Percentiles rank a stretch among this genome's conserved stretches.
These are phyloP conservation scores for Benitochromis conjunctus DNA, from an alignment of 2,113 vertebrate genomes.

Conservation along the genomic window DNA sequence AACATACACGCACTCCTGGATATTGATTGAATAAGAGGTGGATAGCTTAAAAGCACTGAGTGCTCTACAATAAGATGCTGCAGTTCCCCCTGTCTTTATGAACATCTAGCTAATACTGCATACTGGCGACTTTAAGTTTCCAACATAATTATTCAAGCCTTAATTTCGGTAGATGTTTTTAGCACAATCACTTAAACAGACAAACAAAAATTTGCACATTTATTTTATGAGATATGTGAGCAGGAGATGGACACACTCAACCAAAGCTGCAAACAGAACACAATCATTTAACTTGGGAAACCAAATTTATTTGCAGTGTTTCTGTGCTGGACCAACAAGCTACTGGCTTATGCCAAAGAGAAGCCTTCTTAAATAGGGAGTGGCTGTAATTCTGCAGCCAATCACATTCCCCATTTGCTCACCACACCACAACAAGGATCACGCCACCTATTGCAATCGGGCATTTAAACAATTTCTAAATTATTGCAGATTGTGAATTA, in stretches of 20 bases:
- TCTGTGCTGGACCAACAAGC: not conserved
- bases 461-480: not conserved
- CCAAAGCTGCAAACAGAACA: not conserved
- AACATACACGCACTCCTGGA: not conserved
- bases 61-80: conserved; percentile 20
- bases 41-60: conserved; percentile 32
- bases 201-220: not conserved
- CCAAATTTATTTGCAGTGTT: not conserved
- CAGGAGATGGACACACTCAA: not conserved
- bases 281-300: not conserved
- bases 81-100: not conserved
- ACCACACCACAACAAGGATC: not conserved
- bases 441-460: not conserved
- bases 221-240: not conserved
- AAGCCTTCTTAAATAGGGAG: not conserved
- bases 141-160: not conserved
- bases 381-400: not conserved
- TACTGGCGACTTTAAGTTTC: not conserved
- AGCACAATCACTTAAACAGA: not conserved
- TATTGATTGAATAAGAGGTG: conserved; percentile 63
- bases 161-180: not conserved
- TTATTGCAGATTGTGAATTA: not conserved
- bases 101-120: not conserved
- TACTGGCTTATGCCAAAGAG: not conserved
- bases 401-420: not conserved